These are phyloP conservation scores for Cheilinus undulatus DNA, from an alignment of 2,113 vertebrate genomes.

Conservation along the genomic window DNA sequence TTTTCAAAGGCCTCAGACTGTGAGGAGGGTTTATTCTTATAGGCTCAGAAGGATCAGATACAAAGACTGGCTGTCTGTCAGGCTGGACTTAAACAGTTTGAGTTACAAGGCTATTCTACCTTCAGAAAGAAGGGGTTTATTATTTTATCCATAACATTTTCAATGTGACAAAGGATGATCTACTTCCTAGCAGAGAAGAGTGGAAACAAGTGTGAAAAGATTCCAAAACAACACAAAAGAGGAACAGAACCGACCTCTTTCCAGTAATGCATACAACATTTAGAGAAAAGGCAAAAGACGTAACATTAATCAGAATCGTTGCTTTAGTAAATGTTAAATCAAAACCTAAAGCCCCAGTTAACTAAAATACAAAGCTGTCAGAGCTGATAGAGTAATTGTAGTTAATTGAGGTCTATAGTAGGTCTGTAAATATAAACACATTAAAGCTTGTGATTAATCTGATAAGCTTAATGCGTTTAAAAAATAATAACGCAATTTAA, in stretches of 20 bases:
- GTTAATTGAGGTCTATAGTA: too few species aligned
- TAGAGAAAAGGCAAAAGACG: background rate
- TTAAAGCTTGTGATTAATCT: too few species aligned
- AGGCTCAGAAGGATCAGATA: slow-evolving; percentile 28
- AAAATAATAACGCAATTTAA: too few species aligned
- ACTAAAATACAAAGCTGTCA: too few species aligned
- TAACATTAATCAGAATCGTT: too few species aligned
- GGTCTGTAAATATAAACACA: too few species aligned
- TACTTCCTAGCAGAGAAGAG: background rate
- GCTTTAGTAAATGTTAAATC: too few species aligned
- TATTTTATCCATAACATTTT: background rate
- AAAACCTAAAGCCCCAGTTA: too few species aligned
- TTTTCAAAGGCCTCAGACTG: slow-evolving; percentile 33
- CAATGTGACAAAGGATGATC: slow-evolving; percentile 9
- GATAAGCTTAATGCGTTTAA: too few species aligned
- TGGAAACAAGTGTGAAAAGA: slow-evolving; percentile 8
- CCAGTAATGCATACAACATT: too few species aligned
- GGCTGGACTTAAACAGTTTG: slow-evolving; percentile 48
- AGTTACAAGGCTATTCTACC: slow-evolving; percentile 27
- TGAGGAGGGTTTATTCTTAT: slow-evolving; percentile 36
- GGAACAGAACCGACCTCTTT: background rate
- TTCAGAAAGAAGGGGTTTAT: slow-evolving; percentile 30
- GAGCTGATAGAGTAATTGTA: too few species aligned
- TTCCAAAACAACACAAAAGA: background rate
- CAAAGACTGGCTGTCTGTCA: slow-evolving; percentile 38